These are phyloP conservation scores for Cotesia chilonis DNA, from an alignment of 1,140 invertebrate species.

Conservation along the genomic window DNA sequence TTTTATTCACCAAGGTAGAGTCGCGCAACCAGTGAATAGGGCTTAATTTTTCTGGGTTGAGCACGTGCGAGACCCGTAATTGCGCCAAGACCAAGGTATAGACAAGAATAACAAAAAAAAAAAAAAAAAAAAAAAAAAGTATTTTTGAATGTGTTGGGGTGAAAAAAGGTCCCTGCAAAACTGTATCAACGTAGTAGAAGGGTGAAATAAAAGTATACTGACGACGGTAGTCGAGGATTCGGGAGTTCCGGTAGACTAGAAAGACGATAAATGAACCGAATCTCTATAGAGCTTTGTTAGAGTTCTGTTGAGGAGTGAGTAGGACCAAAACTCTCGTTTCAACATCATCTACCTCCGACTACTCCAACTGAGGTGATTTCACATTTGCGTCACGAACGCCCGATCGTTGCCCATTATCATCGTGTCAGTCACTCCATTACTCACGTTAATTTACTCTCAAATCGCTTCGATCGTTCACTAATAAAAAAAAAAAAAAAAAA, in stretches of 20 bases:
- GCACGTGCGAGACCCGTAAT: conserved; percentile 27
- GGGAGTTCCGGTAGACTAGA: conserved; percentile 15
- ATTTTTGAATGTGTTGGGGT: background rate
- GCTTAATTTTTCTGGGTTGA: conserved; percentile 48
- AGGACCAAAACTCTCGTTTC: too few relatives aligned
- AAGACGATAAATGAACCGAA: conserved; percentile 25
- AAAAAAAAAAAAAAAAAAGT: too few relatives aligned
- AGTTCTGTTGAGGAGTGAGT: too few relatives aligned
- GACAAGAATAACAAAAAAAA: too few relatives aligned
- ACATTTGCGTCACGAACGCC: conserved; percentile 37
- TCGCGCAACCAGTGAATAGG: conserved; percentile 38
- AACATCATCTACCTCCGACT: background rate
- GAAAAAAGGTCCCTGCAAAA: conserved; percentile 11
- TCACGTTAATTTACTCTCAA: conserved; percentile 24
- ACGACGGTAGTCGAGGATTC: background rate
- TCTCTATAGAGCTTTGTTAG: background rate
- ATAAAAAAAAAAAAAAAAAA: background rate
- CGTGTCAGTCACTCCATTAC: conserved; percentile 27
- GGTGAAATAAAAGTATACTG: conserved; percentile 22
- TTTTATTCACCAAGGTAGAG: conserved; percentile 5
- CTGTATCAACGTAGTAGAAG: conserved; percentile 4
- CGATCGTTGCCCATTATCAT: conserved; percentile 38
- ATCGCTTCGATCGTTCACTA: conserved; percentile 24
- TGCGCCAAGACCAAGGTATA: conserved; percentile 1
- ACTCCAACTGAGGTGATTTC: conserved; percentile 20